Base-by-base conservation (phyloP, 2,888 invertebrate genomes). In the Acheta domesticus region DNA sequence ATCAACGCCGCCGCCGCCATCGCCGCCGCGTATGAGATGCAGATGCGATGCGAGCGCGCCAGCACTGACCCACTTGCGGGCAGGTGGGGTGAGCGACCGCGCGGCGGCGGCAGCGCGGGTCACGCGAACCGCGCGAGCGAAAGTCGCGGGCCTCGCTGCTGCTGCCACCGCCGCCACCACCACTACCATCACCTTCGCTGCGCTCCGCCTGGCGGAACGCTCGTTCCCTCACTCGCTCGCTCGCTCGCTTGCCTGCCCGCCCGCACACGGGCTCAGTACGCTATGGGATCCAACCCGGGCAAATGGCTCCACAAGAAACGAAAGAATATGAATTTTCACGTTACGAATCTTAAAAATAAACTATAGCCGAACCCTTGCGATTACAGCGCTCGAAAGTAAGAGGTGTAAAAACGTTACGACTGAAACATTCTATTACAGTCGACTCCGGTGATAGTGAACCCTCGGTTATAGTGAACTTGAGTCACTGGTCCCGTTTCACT, bases 1-100 rank as follows among this genome's bases (percentile, higher is more conserved):
- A 36, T 36, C 36, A 36, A 36, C 36, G 1, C 36, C 36, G 36
- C 36, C 8, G 5, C 36, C 36, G 36, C 36, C 62, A 14, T 5
- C 36, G 36, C 36, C 14, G 16, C 62, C 16, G n/a, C 62, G 62
- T n/a, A 12, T 76, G 49, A n/a, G n/a, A 49, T 20, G 19, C n/a
- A n/a, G 76, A 76, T n/a, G 20, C 74, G 75, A 74, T 23, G 77
- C 12, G 49, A 49, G n/a, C 77, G 73, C n/a, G 23, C 48, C 49
- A 78, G 78, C 76, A 80, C 76, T 78, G 80, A 78, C 80, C 77
- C 49, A 78, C 78, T 76, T 80, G 49, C 36, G 62, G 49, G 75
- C 76, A 79, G 75, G 77, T 49, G 48, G 77, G 80, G 78, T 74
- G 76, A 78, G 50, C 78, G 77, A 78, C 78, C 78, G 75, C 76